A percentile compares a stretch with the other conserved stretches of the same genome.
These are phyloP conservation scores for Dendroctonus ponderosae DNA, from an alignment of 1,140 invertebrate species.

Conservation along the genomic window DNA sequence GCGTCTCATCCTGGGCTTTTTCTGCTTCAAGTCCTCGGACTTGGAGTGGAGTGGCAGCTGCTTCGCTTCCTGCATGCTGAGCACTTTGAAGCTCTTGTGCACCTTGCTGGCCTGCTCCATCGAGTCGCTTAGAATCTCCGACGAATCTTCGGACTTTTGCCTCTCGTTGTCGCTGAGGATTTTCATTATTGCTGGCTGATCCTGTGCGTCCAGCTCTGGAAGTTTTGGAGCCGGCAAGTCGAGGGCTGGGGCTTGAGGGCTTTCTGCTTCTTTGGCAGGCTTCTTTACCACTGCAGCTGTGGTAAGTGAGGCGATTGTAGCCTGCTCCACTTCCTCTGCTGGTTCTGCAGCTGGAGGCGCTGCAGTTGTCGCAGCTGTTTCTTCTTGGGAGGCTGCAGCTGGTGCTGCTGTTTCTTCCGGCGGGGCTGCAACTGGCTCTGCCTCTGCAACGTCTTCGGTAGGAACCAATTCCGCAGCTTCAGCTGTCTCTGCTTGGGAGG, in stretches of 20 bases:
- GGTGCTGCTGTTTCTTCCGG: conserved; percentile 16
- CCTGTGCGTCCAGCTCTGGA: neutral
- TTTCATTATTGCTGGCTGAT: conserved; percentile 18
- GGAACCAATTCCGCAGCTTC: neutral
- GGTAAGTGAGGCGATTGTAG: neutral
- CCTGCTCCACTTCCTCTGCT: neutral
- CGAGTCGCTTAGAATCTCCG: conserved; percentile 18
- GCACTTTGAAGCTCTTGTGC: conserved; percentile 45
- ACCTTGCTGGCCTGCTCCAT: conserved; percentile 29
- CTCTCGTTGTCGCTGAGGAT: conserved; percentile 22
- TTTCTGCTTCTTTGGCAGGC: neutral
- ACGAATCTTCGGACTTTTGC: conserved; percentile 15
- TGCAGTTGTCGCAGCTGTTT: neutral
- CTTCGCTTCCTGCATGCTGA: conserved; percentile 36
- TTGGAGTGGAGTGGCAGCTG: conserved; percentile 35
- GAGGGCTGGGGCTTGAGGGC: neutral
- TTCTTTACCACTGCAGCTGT: conserved; percentile 4
- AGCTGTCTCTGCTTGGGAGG: neutral
- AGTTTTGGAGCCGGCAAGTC: conserved; percentile 4
- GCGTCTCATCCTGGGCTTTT: conserved; percentile 17
- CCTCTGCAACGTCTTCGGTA: neutral
- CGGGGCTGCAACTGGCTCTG: neutral
- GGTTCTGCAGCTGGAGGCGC: neutral
- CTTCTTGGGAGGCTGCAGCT: conserved; percentile 1
- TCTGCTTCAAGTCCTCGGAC: conserved; percentile 35